Evolutionary conservation across 2,888 invertebrate species (phyloP).

Genomic region (Habroteleia sp.): DNA sequence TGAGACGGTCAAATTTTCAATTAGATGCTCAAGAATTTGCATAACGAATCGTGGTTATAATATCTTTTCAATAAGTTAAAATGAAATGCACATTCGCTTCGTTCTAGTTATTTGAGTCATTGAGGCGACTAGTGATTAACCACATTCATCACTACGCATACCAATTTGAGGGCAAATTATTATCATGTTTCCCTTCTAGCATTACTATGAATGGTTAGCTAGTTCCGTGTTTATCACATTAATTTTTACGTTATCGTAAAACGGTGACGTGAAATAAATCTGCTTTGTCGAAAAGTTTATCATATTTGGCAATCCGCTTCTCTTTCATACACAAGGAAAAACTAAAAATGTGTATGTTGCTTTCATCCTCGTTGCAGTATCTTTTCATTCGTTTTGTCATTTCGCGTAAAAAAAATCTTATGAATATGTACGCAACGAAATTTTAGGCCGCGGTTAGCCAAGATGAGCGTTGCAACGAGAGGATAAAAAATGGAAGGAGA

Average conservation of each 20-base stretch:
- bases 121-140: too few species aligned
- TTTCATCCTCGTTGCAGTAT: constrained; percentile 21
- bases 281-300: too few species aligned
- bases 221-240: constrained; percentile 1
- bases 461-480: constrained; percentile 22
- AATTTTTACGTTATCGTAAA: constrained; percentile 12
- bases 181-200: background rate
- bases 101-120: too few species aligned
- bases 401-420: constrained; percentile 70
- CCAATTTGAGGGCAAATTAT: too few species aligned
- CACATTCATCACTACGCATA: too few species aligned
- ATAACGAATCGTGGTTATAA: too few species aligned
- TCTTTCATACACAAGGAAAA: too few species aligned
- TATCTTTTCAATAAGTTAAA: too few species aligned
- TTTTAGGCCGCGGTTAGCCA: constrained; percentile 37
- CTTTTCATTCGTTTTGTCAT: constrained; percentile 55
- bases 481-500: constrained; percentile 45
- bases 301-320: too few species aligned
- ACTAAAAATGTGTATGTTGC: too few species aligned
- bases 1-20: constrained; percentile 18
- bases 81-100: too few species aligned
- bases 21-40: too few species aligned
- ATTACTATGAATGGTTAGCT: constrained; percentile 2
- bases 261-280: background rate
- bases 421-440: constrained; percentile 71